phyloP scores from a whole-genome alignment of 2,797 vertebrate genomes.

The Halcyon chelicuti region DNA sequence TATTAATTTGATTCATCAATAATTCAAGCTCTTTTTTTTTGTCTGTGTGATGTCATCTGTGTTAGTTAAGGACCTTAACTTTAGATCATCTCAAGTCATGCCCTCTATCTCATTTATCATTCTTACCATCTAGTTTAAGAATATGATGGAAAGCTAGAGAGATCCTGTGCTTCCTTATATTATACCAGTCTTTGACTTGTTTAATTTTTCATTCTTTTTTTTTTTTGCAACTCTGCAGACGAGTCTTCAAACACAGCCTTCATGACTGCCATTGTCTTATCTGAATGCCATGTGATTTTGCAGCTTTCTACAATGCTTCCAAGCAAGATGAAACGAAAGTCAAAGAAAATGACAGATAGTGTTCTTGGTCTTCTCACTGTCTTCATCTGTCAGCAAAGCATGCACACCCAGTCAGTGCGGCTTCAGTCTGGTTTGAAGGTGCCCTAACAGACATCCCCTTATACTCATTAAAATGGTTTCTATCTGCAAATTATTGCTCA shows the following conservation, averaged over 20 bases:
- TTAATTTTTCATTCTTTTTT: neutral
- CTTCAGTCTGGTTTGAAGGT: neutral
- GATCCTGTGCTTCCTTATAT: neutral
- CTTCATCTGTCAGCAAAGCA: neutral
- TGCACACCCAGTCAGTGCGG: neutral
- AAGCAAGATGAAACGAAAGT: neutral
- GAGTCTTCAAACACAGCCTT: neutral
- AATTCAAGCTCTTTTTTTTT: slow-evolving; percentile 12
- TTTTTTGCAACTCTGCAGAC: neutral
- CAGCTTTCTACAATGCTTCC: neutral
- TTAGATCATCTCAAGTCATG: slow-evolving; percentile 36
- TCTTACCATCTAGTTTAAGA: slow-evolving; percentile 18
- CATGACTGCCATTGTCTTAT: neutral
- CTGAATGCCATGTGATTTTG: neutral
- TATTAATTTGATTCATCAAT: slow-evolving; percentile 64
- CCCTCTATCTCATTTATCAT: slow-evolving; percentile 32
- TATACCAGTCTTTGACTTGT: neutral
- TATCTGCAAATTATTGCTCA: neutral
- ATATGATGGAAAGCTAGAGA: neutral
- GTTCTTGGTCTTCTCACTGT: neutral
- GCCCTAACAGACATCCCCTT: neutral
- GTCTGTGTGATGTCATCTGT: slow-evolving; percentile 48
- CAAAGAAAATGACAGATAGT: neutral
- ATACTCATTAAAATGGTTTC: neutral
- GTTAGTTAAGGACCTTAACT: slow-evolving; percentile 29